These are phyloP conservation scores for Tigriopus californicus DNA, from an alignment of 2,888 invertebrate species.

Conservation along the genomic window DNA sequence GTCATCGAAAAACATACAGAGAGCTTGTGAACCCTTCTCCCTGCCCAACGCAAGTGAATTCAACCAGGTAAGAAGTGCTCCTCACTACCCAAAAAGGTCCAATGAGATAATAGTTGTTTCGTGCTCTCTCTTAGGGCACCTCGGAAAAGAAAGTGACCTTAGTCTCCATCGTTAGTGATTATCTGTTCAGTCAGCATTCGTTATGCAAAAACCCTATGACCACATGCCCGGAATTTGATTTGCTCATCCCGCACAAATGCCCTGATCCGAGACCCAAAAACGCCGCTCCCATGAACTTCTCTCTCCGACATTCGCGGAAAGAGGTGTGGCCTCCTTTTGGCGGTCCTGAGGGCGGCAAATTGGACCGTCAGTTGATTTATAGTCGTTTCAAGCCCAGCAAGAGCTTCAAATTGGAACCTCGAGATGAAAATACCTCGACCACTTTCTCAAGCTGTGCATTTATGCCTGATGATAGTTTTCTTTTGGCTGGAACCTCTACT, in stretches of 20 bases:
- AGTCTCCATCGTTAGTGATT: conserved; percentile 85
- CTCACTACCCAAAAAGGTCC: no score
- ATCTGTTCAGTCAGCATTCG: conserved; percentile 92
- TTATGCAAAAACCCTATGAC: conserved; percentile 92
- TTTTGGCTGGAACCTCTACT: conserved; percentile 72
- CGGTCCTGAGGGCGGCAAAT: conserved; percentile 37
- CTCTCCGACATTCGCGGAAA: conserved; percentile 39
- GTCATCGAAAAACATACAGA: no score
- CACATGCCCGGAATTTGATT: conserved; percentile 87
- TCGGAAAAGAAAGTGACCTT: conserved; percentile 37
- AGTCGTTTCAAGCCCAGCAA: conserved; percentile 57
- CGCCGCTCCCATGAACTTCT: conserved; percentile 48
- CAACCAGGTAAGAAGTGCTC: no score
- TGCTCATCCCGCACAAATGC: conserved; percentile 87
- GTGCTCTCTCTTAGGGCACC: no score
- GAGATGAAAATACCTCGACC: conserved; percentile 41
- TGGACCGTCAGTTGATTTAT: conserved; percentile 65
- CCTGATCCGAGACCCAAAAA: conserved; percentile 60
- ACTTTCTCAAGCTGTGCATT: conserved; percentile 46
- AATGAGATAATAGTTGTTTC: no score
- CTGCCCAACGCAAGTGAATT: no score
- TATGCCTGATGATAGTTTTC: conserved; percentile 41
- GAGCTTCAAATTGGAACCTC: conserved; percentile 38
- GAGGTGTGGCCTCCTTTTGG: conserved; percentile 31
- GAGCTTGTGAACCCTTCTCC: no score